These are phyloP conservation scores for Pollimyrus isidori DNA, from an alignment of 2,113 vertebrate species.

Conservation along the genomic window DNA sequence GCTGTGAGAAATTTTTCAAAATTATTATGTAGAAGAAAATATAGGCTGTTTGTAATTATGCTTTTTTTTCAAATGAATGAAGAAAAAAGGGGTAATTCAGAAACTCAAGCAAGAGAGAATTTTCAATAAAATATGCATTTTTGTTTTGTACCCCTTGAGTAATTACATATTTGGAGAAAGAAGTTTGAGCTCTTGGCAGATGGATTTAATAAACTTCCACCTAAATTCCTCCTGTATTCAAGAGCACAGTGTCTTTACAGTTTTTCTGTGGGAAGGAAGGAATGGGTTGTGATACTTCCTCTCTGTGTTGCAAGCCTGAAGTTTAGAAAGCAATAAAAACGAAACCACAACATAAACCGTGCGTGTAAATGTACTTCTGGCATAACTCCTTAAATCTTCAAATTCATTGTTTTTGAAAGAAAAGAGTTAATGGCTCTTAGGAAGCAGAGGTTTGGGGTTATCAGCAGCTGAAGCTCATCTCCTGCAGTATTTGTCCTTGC, in stretches of 20 bases:
- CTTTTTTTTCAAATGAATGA: not conserved
- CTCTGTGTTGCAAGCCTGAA: not conserved
- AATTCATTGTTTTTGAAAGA: not conserved
- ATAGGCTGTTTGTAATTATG: not conserved
- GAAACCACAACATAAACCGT: not conserved
- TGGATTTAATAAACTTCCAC: not conserved
- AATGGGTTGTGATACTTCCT: not conserved
- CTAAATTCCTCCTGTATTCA: not conserved
- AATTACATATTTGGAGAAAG: not conserved
- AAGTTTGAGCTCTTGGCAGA: not conserved
- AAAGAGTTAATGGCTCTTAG: not conserved
- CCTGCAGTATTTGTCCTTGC: not conserved
- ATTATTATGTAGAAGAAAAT: not conserved
- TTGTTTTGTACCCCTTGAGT: not conserved
- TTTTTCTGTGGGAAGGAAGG: not conserved
- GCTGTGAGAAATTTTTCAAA: not conserved
- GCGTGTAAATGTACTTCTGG: not conserved
- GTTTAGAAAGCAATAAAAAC: not conserved
- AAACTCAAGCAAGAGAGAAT: not conserved
- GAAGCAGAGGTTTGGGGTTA: not conserved
- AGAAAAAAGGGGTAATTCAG: not conserved
- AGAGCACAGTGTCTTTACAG: not conserved
- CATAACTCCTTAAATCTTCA: not conserved
- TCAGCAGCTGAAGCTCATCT: not conserved
- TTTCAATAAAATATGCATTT: not conserved